These are phyloP conservation scores for Odontomachus brunneus DNA, from an alignment of 1,140 invertebrate species.

Conservation along the genomic window DNA sequence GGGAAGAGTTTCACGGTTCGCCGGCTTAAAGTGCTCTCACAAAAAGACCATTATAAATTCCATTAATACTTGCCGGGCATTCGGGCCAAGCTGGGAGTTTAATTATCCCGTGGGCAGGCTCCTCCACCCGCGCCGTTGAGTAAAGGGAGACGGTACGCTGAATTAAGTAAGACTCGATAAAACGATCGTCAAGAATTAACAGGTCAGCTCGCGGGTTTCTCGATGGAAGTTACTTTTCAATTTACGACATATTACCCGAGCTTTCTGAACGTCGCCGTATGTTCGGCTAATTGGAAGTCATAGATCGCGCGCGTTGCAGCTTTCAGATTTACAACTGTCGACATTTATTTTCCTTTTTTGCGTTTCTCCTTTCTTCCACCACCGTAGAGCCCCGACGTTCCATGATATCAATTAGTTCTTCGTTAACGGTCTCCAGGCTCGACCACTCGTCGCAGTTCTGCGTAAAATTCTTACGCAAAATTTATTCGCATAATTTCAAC, in stretches of 20 bases:
- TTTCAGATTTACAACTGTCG: conserved; percentile 17
- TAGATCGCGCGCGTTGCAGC: neutral
- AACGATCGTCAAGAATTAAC: conserved; percentile 76
- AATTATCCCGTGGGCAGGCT: conserved; percentile 75
- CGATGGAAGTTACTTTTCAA: conserved; percentile 54
- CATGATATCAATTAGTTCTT: neutral
- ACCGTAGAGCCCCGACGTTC: neutral
- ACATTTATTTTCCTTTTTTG: neutral
- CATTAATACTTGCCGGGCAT: conserved; percentile 80
- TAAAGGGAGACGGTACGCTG: conserved; percentile 73
- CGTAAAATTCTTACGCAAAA: neutral
- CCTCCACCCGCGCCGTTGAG: conserved; percentile 38
- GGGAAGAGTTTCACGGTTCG: conserved; percentile 40
- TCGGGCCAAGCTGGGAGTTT: conserved; percentile 78
- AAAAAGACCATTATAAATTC: conserved; percentile 81
- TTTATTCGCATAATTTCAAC: conserved; percentile 1
- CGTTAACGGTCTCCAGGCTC: neutral
- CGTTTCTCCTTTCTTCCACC: too few relatives aligned
- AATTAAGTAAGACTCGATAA: conserved; percentile 79
- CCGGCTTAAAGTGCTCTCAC: conserved; percentile 61
- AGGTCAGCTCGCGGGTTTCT: conserved; percentile 18
- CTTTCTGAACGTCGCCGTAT: neutral
- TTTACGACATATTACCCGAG: conserved; percentile 35
- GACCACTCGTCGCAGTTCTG: too few relatives aligned
- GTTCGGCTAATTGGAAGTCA: conserved; percentile 19